Conservation (phyloP, 2,113 vertebrate species). For the Myotis brandtii region DNA sequence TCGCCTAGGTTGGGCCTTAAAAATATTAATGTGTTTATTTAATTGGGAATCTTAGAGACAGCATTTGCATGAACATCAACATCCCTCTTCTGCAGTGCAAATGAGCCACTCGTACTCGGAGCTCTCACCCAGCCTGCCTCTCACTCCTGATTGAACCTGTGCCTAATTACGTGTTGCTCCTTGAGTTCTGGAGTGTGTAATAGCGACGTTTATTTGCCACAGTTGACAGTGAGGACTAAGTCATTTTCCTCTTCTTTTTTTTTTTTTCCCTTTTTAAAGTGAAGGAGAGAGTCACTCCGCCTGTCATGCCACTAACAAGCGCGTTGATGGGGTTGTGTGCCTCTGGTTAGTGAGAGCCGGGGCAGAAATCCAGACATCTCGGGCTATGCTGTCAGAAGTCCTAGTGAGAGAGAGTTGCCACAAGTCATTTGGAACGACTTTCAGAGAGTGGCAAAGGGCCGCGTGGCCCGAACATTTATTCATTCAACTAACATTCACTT, state of each 20-base stretch:
- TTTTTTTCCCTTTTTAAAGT: neutral
- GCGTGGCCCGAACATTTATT: conserved; percentile 15
- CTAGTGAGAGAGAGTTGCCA: neutral
- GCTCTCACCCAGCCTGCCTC: neutral
- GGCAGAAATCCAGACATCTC: neutral
- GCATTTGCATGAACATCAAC: conserved; percentile 66
- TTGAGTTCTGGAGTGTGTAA: conserved; percentile 71
- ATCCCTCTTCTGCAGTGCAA: conserved; percentile 54
- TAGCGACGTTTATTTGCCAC: conserved; percentile 69
- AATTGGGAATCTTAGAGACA: conserved; percentile 58
- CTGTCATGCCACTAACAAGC: neutral
- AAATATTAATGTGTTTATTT: conserved; percentile 52
- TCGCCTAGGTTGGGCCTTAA: neutral
- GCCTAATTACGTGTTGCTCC: conserved; percentile 63
- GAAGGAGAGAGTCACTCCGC: conserved; percentile 33
- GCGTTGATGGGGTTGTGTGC: neutral
- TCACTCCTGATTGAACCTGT: conserved; percentile 42
- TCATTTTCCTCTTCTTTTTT: conserved; percentile 63
- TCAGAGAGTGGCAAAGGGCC: neutral
- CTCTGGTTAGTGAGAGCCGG: neutral
- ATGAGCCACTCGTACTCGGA: conserved; percentile 48
- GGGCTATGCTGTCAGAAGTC: neutral
- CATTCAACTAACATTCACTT: neutral
- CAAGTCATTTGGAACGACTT: neutral
- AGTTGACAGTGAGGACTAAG: conserved; percentile 68